Conservation (phyloP, 2,113 vertebrate genomes). For the Prunella fulvescens region DNA sequence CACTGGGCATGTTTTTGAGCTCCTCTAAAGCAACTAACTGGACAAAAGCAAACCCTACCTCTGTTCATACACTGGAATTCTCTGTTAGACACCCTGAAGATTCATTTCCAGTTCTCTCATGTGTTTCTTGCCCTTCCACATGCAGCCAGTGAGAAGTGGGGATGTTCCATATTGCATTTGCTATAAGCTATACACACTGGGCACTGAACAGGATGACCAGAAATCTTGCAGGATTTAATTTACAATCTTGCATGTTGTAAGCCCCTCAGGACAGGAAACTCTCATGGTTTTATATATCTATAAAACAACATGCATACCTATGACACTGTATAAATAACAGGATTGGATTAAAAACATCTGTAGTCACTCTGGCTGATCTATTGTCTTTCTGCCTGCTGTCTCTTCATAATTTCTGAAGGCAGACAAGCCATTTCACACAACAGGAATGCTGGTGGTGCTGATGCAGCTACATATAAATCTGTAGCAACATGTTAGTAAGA, state of each 20-base stretch:
- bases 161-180: background rate
- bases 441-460: background rate
- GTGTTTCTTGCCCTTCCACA: background rate
- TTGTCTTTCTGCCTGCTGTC: constrained; percentile 33
- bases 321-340: constrained; percentile 41
- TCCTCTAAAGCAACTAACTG: background rate
- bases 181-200: background rate
- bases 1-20: background rate
- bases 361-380: background rate
- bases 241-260: background rate
- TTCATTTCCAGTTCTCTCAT: background rate
- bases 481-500: background rate
- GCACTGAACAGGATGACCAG: background rate
- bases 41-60: background rate
- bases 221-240: constrained; percentile 30
- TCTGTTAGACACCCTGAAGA: background rate
- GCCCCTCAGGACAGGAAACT: constrained; percentile 31
- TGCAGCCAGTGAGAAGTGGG: background rate
- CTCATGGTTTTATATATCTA: constrained; percentile 17
- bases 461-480: background rate
- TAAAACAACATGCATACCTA: constrained; percentile 38
- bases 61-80: background rate
- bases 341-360: constrained; percentile 47
- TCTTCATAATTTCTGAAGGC: background rate
- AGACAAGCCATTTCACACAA: background rate